Evolutionary conservation across 2,113 vertebrate species (phyloP).

Genomic region (Holacanthus passer): DNA sequence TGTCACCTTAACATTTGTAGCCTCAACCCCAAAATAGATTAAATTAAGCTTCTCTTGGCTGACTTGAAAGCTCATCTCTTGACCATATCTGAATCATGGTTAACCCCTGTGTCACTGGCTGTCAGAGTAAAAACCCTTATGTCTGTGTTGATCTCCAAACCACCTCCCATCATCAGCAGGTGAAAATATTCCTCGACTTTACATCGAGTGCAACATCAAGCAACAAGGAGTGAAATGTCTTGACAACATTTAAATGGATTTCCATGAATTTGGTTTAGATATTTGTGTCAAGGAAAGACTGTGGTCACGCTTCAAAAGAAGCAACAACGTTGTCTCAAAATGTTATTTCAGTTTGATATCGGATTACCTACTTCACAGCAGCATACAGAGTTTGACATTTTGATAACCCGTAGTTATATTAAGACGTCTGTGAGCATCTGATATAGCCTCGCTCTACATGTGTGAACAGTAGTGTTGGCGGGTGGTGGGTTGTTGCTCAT

Average conservation of each 20-base stretch:
- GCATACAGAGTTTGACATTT: background rate
- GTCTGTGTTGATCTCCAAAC: background rate
- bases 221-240: too few relatives aligned
- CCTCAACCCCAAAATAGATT: background rate
- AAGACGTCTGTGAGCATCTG: too few relatives aligned
- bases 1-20: background rate
- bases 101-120: too few relatives aligned
- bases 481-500: conserved; percentile 28
- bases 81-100: background rate
- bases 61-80: background rate
- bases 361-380: background rate
- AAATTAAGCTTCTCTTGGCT: background rate
- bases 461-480: background rate
- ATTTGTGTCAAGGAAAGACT: too few relatives aligned
- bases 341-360: background rate
- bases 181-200: too few relatives aligned
- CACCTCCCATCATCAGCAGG: background rate
- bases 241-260: too few relatives aligned
- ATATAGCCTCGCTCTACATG: too few relatives aligned
- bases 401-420: too few relatives aligned
- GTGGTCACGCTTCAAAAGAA: too few relatives aligned
- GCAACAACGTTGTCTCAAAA: background rate
- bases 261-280: too few relatives aligned
- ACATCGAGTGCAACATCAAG: too few relatives aligned
- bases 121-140: background rate